These are phyloP conservation scores for Lerema accius DNA, from an alignment of 1,140 invertebrate genomes.

Conservation along the genomic window DNA sequence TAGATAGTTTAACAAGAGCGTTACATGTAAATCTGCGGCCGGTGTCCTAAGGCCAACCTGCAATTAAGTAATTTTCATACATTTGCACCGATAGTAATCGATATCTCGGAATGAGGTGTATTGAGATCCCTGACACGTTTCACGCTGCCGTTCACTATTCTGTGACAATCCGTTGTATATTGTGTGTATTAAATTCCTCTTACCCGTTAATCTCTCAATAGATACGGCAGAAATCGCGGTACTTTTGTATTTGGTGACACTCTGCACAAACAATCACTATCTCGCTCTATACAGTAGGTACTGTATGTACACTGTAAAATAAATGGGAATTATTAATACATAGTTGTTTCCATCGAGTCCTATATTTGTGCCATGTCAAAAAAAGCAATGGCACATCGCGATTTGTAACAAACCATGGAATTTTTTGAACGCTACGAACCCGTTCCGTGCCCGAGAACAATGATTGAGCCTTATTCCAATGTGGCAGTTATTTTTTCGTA, in stretches of 20 bases:
- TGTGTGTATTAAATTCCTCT: too few relatives aligned
- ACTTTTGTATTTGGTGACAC: too few relatives aligned
- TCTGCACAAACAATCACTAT: too few relatives aligned
- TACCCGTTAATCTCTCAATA: too few relatives aligned
- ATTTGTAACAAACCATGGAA: neutral
- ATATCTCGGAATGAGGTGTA: constrained; percentile 24
- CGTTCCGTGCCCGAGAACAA: constrained; percentile 17
- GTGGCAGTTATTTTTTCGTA: constrained; percentile 18
- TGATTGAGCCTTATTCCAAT: constrained; percentile 10
- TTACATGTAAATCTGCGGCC: constrained; percentile 18
- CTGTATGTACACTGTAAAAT: too few relatives aligned
- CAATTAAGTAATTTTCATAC: constrained; percentile 32
- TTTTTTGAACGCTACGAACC: neutral
- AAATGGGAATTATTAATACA: too few relatives aligned
- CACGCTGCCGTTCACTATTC: constrained; percentile 24
- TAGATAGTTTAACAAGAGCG: constrained; percentile 15
- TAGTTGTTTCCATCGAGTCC: too few relatives aligned
- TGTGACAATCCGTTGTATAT: constrained; percentile 6
- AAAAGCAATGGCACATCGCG: neutral
- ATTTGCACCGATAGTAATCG: constrained; percentile 29
- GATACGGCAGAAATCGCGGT: too few relatives aligned
- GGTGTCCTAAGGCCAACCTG: constrained; percentile 21
- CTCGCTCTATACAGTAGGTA: too few relatives aligned
- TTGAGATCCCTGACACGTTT: constrained; percentile 24
- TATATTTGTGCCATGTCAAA: neutral